Evolutionary conservation across 2,113 vertebrate genomes (phyloP), one percentile per base, ranked within the genome.

Genomic region (Nothoprocta pentlandii): DNA sequence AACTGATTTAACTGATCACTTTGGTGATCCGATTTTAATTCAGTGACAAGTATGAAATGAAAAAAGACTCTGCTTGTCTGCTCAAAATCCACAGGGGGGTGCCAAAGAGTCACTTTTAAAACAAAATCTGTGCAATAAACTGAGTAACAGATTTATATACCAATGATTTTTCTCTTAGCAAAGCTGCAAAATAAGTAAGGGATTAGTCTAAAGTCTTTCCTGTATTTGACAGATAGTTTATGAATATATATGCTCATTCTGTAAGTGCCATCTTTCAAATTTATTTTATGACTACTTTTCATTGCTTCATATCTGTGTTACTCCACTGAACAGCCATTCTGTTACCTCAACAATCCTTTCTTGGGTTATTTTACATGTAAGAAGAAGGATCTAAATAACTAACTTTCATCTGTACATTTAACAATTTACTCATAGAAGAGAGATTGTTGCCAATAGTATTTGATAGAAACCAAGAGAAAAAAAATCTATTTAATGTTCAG

Each of bases 81-180:
- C 26, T 12, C 17, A 14, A 10, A 78, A 62, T 62, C 95, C 96
- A 73, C 80, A 36, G 63, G 96, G 70, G 85, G 96, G 95, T 62
- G 93, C 90, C 86, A 80, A 74, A 86, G 96, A 81, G 66, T 92
- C 39, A 0, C 51, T 7, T 3, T 8, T 22, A 25, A 11, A 2
- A 0, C 4, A 0, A 46, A 3, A 19, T 23, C 3, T 15, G 6
- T 0, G 5, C 32, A 19, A 12, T 9, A 2, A 0, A 2, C 7
- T 4, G 11, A 61, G 36, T 71, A 1, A 10, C 4, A 21, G 41
- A 10, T 51, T 28, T 34, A 4, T 1, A 1, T 2, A 8, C 2
- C 44, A 1, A 6, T 0, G 4, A 5, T 41, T 34, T 63, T 82
- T 30, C 36, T 74, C 9, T n/a, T 1, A 2, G 6, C 3, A 28